phyloP scores from a whole-genome alignment of 2,888 invertebrate genomes.

The Trichogramma evanescens region DNA sequence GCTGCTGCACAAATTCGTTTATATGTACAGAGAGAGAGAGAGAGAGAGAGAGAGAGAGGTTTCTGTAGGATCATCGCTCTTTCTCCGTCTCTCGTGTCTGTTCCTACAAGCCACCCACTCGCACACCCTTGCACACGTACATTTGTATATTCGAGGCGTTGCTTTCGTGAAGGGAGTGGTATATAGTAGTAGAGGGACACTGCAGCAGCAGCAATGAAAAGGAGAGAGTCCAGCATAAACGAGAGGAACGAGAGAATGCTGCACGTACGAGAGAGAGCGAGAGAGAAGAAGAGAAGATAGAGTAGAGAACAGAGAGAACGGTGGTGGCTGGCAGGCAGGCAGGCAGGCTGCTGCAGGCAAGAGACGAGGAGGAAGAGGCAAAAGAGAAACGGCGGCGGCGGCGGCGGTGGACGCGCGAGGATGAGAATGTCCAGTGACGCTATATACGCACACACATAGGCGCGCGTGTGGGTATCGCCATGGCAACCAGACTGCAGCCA shows the following conservation, averaged over 20 bases:
- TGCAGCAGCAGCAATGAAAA: not conserved
- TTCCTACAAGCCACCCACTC: too few relatives aligned
- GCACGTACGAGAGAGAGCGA: slow-evolving; percentile 27
- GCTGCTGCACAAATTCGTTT: not conserved
- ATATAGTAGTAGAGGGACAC: slow-evolving; percentile 4
- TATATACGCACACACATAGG: not conserved
- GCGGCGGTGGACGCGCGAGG: slow-evolving; percentile 9
- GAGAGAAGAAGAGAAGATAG: slow-evolving; percentile 10
- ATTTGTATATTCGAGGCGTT: slow-evolving; percentile 14
- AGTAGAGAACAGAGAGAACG: not conserved
- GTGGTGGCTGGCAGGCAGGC: not conserved
- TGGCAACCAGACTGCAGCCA: not conserved
- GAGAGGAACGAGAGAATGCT: slow-evolving; percentile 24
- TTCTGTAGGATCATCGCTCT: slow-evolving; percentile 42
- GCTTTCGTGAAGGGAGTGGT: slow-evolving; percentile 19
- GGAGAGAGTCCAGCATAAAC: slow-evolving; percentile 15
- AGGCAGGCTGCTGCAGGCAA: not conserved
- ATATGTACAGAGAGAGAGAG: slow-evolving; percentile 30
- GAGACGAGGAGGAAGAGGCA: not conserved
- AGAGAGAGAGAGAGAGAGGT: slow-evolving; percentile 38
- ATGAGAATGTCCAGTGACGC: slow-evolving; percentile 44
- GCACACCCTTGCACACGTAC: too few relatives aligned
- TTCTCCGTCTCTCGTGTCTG: slow-evolving; percentile 15
- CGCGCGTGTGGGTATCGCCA: not conserved
- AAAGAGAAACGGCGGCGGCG: not conserved